Evolutionary conservation across 1,140 invertebrate genomes (phyloP).

Genomic region (Patella vulgata): DNA sequence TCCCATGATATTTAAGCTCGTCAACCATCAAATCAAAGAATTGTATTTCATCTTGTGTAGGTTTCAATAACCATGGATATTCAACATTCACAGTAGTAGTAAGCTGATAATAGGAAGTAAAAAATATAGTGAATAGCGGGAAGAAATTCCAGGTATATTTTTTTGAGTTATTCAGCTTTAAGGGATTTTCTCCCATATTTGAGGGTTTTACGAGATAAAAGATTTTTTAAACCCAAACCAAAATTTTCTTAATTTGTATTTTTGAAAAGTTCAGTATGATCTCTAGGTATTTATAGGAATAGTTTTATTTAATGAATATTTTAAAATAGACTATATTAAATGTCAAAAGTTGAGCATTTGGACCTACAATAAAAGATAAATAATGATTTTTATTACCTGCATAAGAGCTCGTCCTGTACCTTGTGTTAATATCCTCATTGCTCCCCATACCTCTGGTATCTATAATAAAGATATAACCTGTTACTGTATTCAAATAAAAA

Average conservation of each 20-base stretch:
- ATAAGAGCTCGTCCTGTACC: slow-evolving; percentile 85
- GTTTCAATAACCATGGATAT: slow-evolving; percentile 83
- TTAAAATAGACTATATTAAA: too few species aligned
- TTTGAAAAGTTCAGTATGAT: too few species aligned
- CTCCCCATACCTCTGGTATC: slow-evolving; percentile 84
- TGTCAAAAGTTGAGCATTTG: too few species aligned
- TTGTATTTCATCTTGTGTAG: slow-evolving; percentile 68
- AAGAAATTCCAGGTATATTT: neutral
- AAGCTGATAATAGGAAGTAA: slow-evolving; percentile 73
- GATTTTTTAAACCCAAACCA: too few species aligned
- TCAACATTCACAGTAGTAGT: slow-evolving; percentile 96
- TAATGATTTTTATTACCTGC: slow-evolving; percentile 73
- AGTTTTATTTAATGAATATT: too few species aligned
- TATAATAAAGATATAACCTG: slow-evolving; percentile 32
- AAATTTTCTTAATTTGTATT: too few species aligned
- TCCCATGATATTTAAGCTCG: slow-evolving; percentile 81
- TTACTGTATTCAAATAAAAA: too few species aligned
- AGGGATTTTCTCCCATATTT: too few species aligned
- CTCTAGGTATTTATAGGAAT: too few species aligned
- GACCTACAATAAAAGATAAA: too few species aligned
- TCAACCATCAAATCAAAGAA: slow-evolving; percentile 78
- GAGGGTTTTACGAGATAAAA: too few species aligned
- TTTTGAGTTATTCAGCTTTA: too few species aligned
- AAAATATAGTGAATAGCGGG: neutral
- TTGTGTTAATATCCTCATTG: slow-evolving; percentile 87